A percentile compares a stretch with the other conserved stretches of the same genome.
phyloP scores from a whole-genome alignment of 2,888 invertebrate species.

The Arrhopalites spinosus region DNA sequence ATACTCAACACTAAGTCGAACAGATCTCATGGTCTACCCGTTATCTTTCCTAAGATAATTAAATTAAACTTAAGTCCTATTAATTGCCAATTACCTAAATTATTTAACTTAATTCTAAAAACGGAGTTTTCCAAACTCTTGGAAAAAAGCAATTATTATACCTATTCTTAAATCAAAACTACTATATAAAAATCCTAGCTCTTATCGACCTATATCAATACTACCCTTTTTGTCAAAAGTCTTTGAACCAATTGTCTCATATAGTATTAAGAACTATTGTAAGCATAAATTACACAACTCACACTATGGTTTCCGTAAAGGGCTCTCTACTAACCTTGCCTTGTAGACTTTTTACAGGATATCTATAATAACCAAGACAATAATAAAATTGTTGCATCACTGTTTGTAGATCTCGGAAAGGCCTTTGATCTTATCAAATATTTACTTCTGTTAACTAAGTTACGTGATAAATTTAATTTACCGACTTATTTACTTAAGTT shows the following conservation, averaged over 20 bases:
- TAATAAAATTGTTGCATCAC: not conserved
- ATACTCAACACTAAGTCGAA: not conserved
- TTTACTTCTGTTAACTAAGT: too few species aligned
- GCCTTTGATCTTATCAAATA: not conserved
- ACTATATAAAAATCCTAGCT: not conserved
- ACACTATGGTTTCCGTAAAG: constrained; percentile 7
- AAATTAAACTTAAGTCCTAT: not conserved
- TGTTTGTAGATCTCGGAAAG: constrained; percentile 9
- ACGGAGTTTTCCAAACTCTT: not conserved
- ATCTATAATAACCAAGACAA: not conserved
- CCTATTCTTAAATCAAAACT: not conserved
- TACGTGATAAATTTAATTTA: not conserved
- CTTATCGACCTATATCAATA: not conserved
- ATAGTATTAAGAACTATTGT: not conserved
- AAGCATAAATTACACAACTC: not conserved
- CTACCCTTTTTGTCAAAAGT: constrained; percentile 16
- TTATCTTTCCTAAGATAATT: not conserved
- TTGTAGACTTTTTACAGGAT: not conserved
- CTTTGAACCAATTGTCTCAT: not conserved
- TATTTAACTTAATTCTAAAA: not conserved
- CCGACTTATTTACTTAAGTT: not conserved
- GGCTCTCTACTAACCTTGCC: not conserved
- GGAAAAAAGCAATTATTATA: constrained; percentile 4
- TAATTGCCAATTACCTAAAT: not conserved
- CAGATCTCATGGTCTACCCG: not conserved